phyloP scores from a whole-genome alignment of 2,113 vertebrate species.

The Egretta garzetta region DNA sequence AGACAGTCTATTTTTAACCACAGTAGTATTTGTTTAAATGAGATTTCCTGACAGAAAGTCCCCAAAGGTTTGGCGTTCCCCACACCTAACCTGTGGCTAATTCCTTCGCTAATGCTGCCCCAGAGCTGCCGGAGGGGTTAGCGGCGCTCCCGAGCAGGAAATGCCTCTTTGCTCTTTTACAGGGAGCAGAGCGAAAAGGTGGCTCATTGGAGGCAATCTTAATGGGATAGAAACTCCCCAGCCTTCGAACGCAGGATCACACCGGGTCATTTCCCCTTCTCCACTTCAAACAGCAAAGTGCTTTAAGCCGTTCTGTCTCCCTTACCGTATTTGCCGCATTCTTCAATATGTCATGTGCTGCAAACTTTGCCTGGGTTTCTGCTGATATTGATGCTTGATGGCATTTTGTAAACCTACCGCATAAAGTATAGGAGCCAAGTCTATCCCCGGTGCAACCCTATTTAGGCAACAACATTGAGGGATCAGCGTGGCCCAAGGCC shows the following conservation, averaged over 20 bases:
- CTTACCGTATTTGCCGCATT: slow-evolving; percentile 1
- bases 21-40: slow-evolving; percentile 11
- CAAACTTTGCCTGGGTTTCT: neutral
- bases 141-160: neutral
- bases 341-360: slow-evolving; percentile 36
- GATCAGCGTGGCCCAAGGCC: neutral
- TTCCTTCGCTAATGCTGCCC: neutral
- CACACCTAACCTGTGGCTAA: neutral
- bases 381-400: neutral
- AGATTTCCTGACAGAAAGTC: slow-evolving; percentile 6
- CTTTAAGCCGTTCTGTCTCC: slow-evolving; percentile 28
- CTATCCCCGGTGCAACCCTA: neutral
- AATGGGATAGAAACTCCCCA: slow-evolving; percentile 35
- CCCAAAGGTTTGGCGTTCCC: neutral
- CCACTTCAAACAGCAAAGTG: neutral
- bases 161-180: neutral
- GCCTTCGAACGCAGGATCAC: slow-evolving; percentile 47
- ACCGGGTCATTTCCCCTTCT: slow-evolving; percentile 64
- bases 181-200: slow-evolving; percentile 3
- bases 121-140: neutral
- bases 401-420: slow-evolving; percentile 22
- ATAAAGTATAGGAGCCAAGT: neutral
- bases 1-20: neutral
- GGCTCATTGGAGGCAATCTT: slow-evolving; percentile 24
- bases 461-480: neutral